Base-by-base conservation (phyloP, 1,140 invertebrate genomes). In the Ceratosolen solmsi region DNA sequence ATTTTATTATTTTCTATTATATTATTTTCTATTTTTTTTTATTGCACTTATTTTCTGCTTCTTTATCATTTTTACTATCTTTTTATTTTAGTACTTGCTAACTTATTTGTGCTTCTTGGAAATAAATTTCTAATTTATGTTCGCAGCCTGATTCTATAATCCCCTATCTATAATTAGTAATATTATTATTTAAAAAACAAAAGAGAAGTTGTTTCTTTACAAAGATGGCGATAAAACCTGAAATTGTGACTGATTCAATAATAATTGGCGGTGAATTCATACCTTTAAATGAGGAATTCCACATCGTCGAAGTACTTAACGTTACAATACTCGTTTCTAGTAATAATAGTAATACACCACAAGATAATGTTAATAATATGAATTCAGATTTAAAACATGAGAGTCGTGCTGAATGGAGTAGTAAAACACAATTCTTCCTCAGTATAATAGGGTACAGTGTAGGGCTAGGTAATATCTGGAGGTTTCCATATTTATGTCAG, bases 401-500 rank as follows among this genome's bases (percentile, higher is more conserved):
- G 27, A 95, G 96, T 80, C 91, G 96, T 15, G 95, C 95, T 5
- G 94, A 94, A 82, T 96, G 96, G 95, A 95, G 94, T 63, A 94
- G 95, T 63, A 97, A 98, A 88, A 94, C 96, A 92, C 96, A 98
- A 90, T 98, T 97, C 90, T 96, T 98, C 91, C 93, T 98, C 83
- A 96, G 95, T 83, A 96, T 97, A 89, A 97, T 98, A 72, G 96
- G 96, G 1, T 97, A 97, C 90, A 97, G 96, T 56, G 96, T 98
- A 9, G 97, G 97, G 0, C 93, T 98, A 30, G 97, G 97, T 25
- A 98, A 98, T 89, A 97, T 98, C 65, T 98, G 97, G 98, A 94
- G 97, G 86, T 99, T 99, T 93, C 97, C 97, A 15, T 98, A 98
- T 89, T 92, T 98, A 76, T 98, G 97, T 87, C 97, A 98, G 92